Conservation (phyloP, 2,113 vertebrate genomes). For the Prolemur simus region DNA sequence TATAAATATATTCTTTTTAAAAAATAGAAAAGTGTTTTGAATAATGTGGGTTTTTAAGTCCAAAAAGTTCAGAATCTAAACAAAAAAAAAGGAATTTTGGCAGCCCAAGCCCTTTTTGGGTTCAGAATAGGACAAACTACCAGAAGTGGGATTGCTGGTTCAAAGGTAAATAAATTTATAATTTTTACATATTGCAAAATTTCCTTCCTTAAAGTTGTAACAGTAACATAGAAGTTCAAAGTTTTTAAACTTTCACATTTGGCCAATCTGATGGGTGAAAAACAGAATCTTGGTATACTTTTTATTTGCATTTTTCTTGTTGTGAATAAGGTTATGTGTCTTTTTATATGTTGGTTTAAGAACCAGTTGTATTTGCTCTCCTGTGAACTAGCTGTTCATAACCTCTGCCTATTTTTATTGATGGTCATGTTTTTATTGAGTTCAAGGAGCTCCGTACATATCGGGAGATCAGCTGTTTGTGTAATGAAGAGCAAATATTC, state of each 20-base stretch:
- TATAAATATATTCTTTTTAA: not conserved
- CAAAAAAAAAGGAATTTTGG: not conserved
- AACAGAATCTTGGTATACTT: not conserved
- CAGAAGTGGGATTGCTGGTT: not conserved
- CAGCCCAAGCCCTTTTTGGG: not conserved
- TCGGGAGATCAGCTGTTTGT: not conserved
- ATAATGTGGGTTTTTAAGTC: not conserved
- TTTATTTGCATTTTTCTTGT: not conserved
- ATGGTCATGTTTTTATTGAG: not conserved
- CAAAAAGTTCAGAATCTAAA: not conserved
- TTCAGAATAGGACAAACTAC: not conserved
- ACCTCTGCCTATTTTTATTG: not conserved
- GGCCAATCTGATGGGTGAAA: not conserved
- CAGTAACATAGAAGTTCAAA: not conserved
- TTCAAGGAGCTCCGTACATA: not conserved
- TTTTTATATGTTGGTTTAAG: not conserved
- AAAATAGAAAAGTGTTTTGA: not conserved
- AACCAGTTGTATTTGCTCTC: not conserved
- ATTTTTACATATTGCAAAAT: not conserved
- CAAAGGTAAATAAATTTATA: not conserved
- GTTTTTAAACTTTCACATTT: not conserved
- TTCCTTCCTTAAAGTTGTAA: not conserved
- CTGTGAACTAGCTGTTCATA: not conserved
- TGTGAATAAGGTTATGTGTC: not conserved
- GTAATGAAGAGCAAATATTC: not conserved